Base-by-base conservation (phyloP, 2,888 invertebrate species). In the Exephanes ischioxanthus region DNA sequence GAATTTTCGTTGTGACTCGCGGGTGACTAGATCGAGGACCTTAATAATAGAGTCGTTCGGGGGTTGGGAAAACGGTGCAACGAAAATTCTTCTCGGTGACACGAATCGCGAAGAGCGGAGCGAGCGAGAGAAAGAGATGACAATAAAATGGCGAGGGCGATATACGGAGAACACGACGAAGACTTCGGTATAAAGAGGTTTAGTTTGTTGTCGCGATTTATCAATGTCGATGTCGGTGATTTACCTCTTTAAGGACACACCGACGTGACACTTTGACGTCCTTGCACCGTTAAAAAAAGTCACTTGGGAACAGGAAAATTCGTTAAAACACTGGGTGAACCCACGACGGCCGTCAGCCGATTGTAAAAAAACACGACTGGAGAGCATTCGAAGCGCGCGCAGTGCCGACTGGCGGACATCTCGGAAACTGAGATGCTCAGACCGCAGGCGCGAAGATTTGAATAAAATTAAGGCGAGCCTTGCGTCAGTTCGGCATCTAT, bases 111-210 rank as follows among this genome's bases (percentile, higher is more conserved):
- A 55, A 11, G 16, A 45, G 76, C 66, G 61, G 33, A 70, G 55
- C 51, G 72, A 55, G 51, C 58, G 77, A 80, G 72, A 87, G 77
- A 66, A 76, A 82, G 82, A 71, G 78, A 88, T 90, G 91, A 92
- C 91, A 90, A 90, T 90, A 92, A 92, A 90, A 92, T 92, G 92
- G 92, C 92, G 92, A 90, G 84, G 70, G 71, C 78, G 51, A 79
- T 78, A 71, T 55, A 68, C 37, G 58, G 58, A 55, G 45, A 55
- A 53, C 51, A 30, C 33, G 41, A 73, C 41, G 70, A 9, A 53
- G n/a, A 51, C 19, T 45, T 37, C 30, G 33, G 76, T n/a, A 19
- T 19, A 67, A 48, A 7, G 14, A 1, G 7, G 41, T 67, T 41
- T 37, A 0, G 22, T 4, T 41, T 9, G 11, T 30, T 26, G n/a